A percentile compares a stretch with the other conserved stretches of the same genome.
These are phyloP conservation scores for Antheraea mylitta DNA, from an alignment of 1,140 invertebrate genomes.

Conservation along the genomic window DNA sequence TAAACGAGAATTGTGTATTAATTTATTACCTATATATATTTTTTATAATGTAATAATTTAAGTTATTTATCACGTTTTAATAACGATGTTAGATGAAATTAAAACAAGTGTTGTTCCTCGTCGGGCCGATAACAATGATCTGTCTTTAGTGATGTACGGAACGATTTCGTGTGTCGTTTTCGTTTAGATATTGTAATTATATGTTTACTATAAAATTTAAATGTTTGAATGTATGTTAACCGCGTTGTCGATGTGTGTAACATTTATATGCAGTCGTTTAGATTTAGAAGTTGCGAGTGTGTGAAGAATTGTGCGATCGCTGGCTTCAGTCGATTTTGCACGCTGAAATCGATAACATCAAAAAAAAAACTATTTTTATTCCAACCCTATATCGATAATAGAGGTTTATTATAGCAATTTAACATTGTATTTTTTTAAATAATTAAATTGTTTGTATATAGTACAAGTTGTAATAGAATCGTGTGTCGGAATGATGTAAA, in stretches of 20 bases:
- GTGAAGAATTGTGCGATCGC: conserved; percentile 48
- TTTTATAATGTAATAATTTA: conserved; percentile 60
- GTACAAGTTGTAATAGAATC: conserved; percentile 74
- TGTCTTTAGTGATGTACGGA: conserved; percentile 49
- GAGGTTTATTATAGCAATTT: conserved; percentile 61
- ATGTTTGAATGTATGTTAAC: conserved; percentile 40
- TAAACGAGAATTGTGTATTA: conserved; percentile 72
- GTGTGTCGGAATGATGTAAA: conserved; percentile 63
- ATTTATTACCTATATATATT: conserved; percentile 71
- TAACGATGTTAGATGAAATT: conserved; percentile 43
- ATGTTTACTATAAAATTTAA: conserved; percentile 33
- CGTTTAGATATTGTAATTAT: conserved; percentile 22
- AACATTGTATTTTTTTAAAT: conserved; percentile 73
- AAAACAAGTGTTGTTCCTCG: conserved; percentile 35
- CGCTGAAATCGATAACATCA: conserved; percentile 52
- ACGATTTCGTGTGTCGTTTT: conserved; percentile 30
- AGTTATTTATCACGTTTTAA: conserved; percentile 72
- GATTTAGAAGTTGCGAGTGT: conserved; percentile 50
- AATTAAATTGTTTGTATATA: conserved; percentile 78
- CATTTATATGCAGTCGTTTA: conserved; percentile 35
- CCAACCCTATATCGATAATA: conserved; percentile 71
- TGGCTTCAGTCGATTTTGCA: conserved; percentile 74
- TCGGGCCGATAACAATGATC: conserved; percentile 52
- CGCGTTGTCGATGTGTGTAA: conserved; percentile 32
- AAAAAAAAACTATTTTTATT: conserved; percentile 68